Base-by-base conservation (phyloP, 2,797 vertebrate species). In the Orestias chungarensis region DNA sequence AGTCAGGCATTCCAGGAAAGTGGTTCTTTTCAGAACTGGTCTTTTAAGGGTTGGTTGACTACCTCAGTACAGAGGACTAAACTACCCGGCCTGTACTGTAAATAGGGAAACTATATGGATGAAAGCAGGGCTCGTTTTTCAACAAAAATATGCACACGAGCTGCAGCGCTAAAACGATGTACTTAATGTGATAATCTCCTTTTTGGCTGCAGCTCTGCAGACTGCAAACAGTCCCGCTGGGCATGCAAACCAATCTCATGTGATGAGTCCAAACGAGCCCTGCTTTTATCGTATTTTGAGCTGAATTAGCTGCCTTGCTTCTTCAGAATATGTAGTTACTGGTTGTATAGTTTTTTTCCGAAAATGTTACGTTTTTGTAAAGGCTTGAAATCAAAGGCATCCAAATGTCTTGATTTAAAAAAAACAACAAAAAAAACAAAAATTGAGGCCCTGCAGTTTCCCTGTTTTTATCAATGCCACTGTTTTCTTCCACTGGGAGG, bases 41-140 rank as follows among this genome's bases (percentile, higher is more conserved):
- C 97, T 99, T 94, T n/a, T 97, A 97, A 98, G 97, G 97, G 97
- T 99, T 97, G 96, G 97, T 99, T 98, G 97, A 99, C 97, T 99
- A 99, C 97, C 98, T 99, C 98, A 99, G 96, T 99, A 97, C 96
- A 96, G 98, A 99, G 98, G 98, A 99, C 95, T 98, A 96, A 97
- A 99, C 97, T 98, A 97, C 97, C 97, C 97, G 96, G 96, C 97
- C 96, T 99, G 97, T 99, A 98, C 97, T 99, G 98, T 99, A 99
- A 95, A 99, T 99, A 99, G 96, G 97, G 97, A 97, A 96, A 93
- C 96, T 98, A 97, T 97, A 96, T 97, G 96, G 96, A 98, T 98
- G 96, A 98, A 98, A 99, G 96, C 96, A 97, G 97, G 97, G 96
- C 97, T 98, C 97, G 97, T 99, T 99, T 95, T 91, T 81, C 80